Evolutionary conservation across 2,797 vertebrate species (phyloP), one percentile per base, ranked within the genome.

Genomic region (Novumbra hubbsi): DNA sequence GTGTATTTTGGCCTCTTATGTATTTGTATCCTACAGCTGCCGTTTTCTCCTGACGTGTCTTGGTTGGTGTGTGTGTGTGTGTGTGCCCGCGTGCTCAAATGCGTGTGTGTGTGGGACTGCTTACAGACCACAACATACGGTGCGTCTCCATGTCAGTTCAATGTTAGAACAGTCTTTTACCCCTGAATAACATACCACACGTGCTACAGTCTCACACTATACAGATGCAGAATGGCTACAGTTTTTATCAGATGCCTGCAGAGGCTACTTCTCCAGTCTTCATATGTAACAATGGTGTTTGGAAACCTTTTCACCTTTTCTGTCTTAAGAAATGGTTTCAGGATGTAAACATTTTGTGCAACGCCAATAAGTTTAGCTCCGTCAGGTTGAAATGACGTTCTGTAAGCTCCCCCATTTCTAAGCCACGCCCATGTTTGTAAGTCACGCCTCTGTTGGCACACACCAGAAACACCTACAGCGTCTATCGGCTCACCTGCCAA

Each of bases 281-380:
- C 6, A 14, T 79, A 88, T 90, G 88, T 90, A 89, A 89, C 89
- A 88, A 78, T 76, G 74, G 81, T 84, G 79, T 85, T 83, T 34
- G 12, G 19, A 48, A 24, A 74, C 4, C 2, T 55, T 74, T 71
- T 85, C 81, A 76, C 78, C 70, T 71, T 73, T 65, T 83, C 76
- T 84, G 80, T 65, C 76, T 83, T 85, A 81, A 76, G 82, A 77
- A 52, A 71, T 71, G 72, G 72, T 74, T 80, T 63, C 71, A 80
- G 81, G 72, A 78, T 30, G 78, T 73, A 84, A 75, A 72, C 81
- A 80, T n/a, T 45, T 69, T 45, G 83, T 9, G 78, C 78, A 81
- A 72, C 78, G 80, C 76, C 80, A 82, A 76, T 83, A 73, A 72
- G 85, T 83, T 68, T 76, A 74, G 76, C 73, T 78, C 65, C 76